A percentile compares a stretch with the other conserved stretches of the same genome.
Evolutionary conservation across 2,888 invertebrate genomes (phyloP).

Genomic region (Octodonta nipae): DNA sequence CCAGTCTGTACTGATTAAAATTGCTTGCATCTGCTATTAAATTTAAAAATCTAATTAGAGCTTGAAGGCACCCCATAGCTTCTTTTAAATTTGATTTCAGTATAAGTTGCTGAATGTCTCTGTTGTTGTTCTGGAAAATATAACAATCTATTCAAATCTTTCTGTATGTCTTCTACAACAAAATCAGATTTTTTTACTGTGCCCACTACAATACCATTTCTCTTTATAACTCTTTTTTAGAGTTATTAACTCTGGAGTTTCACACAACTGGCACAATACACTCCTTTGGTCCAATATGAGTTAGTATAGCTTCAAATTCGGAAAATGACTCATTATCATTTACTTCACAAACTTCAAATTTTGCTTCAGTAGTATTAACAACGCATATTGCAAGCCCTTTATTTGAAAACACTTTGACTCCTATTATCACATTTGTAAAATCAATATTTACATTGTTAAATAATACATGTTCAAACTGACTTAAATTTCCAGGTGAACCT

Average conservation of each 20-base stretch:
- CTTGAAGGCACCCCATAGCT: constrained; percentile 63
- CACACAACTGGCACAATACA: constrained; percentile 52
- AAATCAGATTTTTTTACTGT: constrained; percentile 59
- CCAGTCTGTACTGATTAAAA: constrained; percentile 58
- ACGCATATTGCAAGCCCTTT: constrained; percentile 71
- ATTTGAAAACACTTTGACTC: constrained; percentile 60
- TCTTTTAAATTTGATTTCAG: constrained; percentile 56
- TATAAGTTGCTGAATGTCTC: constrained; percentile 56
- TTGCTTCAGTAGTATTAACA: constrained; percentile 61
- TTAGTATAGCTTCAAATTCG: constrained; percentile 74
- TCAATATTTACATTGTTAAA: constrained; percentile 48
- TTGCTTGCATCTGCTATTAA: constrained; percentile 62
- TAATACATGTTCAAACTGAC: constrained; percentile 80
- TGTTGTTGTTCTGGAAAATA: constrained; percentile 64
- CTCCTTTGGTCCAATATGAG: constrained; percentile 80
- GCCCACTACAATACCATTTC: constrained; percentile 55
- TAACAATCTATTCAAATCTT: constrained; percentile 60
- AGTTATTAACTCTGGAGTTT: constrained; percentile 39
- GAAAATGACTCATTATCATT: constrained; percentile 78
- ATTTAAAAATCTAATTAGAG: constrained; percentile 73
- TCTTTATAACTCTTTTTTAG: constrained; percentile 57
- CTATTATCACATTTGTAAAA: constrained; percentile 61
- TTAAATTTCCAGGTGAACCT: constrained; percentile 85
- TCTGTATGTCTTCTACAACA: constrained; percentile 53
- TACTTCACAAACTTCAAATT: constrained; percentile 70